A percentile compares a stretch with the other conserved stretches of the same genome.
Conservation (phyloP, 2,113 vertebrate genomes). For the Sander lucioperca region DNA sequence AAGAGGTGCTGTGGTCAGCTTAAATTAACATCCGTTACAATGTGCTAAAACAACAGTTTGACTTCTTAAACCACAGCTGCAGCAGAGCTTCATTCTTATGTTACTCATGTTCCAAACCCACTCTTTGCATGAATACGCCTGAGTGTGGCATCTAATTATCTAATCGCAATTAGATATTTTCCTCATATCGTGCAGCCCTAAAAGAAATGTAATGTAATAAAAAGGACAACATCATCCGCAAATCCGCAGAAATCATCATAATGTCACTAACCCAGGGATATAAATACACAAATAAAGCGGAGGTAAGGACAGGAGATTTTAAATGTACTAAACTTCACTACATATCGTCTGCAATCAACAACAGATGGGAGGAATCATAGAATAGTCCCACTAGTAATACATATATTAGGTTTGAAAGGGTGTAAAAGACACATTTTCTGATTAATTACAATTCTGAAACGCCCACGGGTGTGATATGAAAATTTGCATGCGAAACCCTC, state of each 20-base stretch:
- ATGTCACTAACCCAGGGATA: not conserved
- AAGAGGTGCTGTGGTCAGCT: not conserved
- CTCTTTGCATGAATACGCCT: not conserved
- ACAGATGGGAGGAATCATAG: conserved; percentile 25
- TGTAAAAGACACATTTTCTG: conserved; percentile 35
- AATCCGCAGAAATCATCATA: not conserved
- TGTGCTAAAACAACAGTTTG: not conserved
- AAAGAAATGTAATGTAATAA: no score
- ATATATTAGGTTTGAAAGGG: conserved; percentile 14
- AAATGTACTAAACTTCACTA: not conserved
- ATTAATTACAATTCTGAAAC: conserved; percentile 36
- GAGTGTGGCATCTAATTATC: not conserved
- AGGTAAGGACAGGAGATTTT: conserved; percentile 2
- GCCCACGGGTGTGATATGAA: not conserved
- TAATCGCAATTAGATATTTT: no score
- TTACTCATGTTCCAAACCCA: not conserved
- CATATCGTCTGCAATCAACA: not conserved
- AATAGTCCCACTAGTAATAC: not conserved
- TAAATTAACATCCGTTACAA: not conserved
- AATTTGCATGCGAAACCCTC: conserved; percentile 7
- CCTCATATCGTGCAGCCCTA: no score
- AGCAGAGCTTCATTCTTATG: not conserved
- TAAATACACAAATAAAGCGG: no score
- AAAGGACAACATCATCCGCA: not conserved
- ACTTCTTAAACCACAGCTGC: not conserved